phyloP scores from a whole-genome alignment of 37 sponge, comb jelly and placozoan genomes.

The Geodia barretti region DNA sequence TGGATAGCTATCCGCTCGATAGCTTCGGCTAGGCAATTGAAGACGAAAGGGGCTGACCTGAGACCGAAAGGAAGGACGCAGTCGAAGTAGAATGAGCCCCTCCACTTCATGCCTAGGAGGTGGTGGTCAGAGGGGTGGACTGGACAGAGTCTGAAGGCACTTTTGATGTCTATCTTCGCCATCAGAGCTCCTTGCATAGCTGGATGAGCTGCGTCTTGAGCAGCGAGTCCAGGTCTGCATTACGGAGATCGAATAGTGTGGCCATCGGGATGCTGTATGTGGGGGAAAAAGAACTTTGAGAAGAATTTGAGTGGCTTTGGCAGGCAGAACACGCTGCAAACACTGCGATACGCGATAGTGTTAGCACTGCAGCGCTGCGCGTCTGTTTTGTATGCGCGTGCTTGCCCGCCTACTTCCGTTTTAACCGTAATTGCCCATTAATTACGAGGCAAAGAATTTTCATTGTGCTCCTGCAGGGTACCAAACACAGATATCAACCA shows the following conservation, averaged over 20 bases:
- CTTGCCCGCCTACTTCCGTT: no score
- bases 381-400: no score
- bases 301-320: no score
- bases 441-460: background rate
- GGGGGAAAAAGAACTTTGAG: no score
- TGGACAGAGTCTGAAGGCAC: slow-evolving; percentile 17
- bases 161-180: slow-evolving; percentile 6
- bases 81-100: background rate
- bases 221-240: no score
- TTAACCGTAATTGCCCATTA: no score
- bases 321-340: no score
- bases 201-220: no score
- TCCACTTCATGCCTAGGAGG: slow-evolving; percentile 21
- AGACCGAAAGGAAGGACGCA: slow-evolving; percentile 16
- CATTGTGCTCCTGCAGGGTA: background rate
- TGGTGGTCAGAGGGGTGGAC: background rate
- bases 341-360: no score
- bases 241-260: no score
- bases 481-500: background rate
- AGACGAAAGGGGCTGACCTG: slow-evolving; percentile 11
- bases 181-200: background rate
- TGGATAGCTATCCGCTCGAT: background rate
- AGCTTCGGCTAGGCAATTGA: slow-evolving; percentile 10
- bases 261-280: no score
- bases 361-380: no score